Percentiles rank a stretch among this genome's conserved stretches.
phyloP scores from a whole-genome alignment of 2,888 invertebrate species.

The Eupithecia abbreviata region DNA sequence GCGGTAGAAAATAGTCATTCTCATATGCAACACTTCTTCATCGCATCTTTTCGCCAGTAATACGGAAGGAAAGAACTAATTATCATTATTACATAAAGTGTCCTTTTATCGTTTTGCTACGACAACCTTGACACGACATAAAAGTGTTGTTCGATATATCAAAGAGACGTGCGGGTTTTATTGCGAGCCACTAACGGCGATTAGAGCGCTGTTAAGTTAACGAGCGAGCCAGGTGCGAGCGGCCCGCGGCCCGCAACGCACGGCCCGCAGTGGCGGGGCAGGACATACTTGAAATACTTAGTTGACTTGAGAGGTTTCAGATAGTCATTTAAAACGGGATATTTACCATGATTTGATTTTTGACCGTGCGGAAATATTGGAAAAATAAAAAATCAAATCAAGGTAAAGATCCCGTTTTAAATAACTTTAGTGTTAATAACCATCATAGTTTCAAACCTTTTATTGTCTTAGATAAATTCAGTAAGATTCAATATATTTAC shows the following conservation, averaged over 20 bases:
- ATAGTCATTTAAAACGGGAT: not conserved
- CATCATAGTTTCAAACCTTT: too few species aligned
- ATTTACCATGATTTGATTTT: too few species aligned
- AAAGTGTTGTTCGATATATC: slow-evolving; percentile 2
- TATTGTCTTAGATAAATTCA: not conserved
- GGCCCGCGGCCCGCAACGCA: not conserved
- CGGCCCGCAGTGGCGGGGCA: not conserved
- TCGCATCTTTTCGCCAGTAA: not conserved
- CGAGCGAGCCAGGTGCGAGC: not conserved
- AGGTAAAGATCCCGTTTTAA: too few species aligned
- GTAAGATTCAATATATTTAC: not conserved
- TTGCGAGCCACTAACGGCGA: slow-evolving; percentile 13
- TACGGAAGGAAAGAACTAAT: not conserved
- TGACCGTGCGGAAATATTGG: too few species aligned
- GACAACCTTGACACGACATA: not conserved
- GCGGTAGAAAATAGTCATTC: too few species aligned
- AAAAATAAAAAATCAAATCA: too few species aligned
- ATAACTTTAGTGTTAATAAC: too few species aligned
- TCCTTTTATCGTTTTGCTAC: not conserved
- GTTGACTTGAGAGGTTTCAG: not conserved
- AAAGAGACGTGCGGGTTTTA: slow-evolving; percentile 12
- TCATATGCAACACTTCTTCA: too few species aligned
- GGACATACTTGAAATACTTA: not conserved
- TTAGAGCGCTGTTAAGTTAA: slow-evolving; percentile 12
- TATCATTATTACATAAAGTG: not conserved